Base-by-base conservation (phyloP, 2,888 invertebrate species). In the Tenthredo notha region DNA sequence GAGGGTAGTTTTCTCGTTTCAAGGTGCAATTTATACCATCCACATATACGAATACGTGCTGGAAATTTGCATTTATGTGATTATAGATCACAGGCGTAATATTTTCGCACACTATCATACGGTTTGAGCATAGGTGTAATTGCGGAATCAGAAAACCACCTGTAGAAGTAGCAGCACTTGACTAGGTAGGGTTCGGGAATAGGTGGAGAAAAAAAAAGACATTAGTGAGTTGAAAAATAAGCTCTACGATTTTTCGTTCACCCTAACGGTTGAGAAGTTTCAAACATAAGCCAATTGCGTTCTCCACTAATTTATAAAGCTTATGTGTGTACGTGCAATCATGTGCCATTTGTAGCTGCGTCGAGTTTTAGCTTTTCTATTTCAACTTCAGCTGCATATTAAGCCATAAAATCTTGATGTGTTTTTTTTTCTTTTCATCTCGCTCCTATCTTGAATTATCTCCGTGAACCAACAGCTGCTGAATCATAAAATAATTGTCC, bases 141-240 rank as follows among this genome's bases (percentile, higher is more conserved):
- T 54, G n/a, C 54, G n/a, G n/a, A 54, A 54, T 54, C 54, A n/a
- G n/a, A 54, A 54, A 54, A 54, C 54, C 54, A 54, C 54, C 54
- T 54, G 54, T 54, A 54, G 54, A 54, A 54, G 54, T 54, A 54
- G n/a, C n/a, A 1, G n/a, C 54, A 54, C 54, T 54, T n/a, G 54
- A 54, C n/a, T 54, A 54, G 54, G 10, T n/a, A 54, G 10, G 6
- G n/a, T 54, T 54, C 10, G n/a, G n/a, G 54, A 6, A 54, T n/a
- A 7, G 54, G n/a, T 54, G 54, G 47, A 3, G 47, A 3, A 47
- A 54, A 54, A 54, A 54, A n/a, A 6, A 7, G 54, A n/a, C 54
- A n/a, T 54, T n/a, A 54, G n/a, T n/a, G n/a, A 7, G 54, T 18
- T 1, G n/a, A 54, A 54, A 50, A 54, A n/a, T n/a, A 7, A 7